Evolutionary conservation across 1,140 invertebrate species (phyloP).

Genomic region (Popillia japonica): DNA sequence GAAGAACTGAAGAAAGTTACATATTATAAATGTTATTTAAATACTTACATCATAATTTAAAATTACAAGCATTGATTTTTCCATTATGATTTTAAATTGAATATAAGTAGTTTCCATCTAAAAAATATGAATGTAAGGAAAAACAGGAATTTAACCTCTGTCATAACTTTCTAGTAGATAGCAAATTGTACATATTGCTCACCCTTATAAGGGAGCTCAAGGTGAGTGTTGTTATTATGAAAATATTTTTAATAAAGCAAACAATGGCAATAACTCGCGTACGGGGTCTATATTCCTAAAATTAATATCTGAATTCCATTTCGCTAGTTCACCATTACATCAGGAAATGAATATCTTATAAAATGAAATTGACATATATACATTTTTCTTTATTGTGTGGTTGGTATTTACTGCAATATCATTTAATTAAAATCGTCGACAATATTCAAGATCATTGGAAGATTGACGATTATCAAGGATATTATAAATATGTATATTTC

Average conservation of each 20-base stretch:
- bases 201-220: slow-evolving; percentile 24
- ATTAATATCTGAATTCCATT: slow-evolving; percentile 42
- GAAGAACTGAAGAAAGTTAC: too few relatives aligned
- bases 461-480: too few relatives aligned
- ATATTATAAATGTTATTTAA: too few relatives aligned
- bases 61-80: too few relatives aligned
- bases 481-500: too few relatives aligned
- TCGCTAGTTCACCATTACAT: slow-evolving; percentile 33
- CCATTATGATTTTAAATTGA: too few relatives aligned
- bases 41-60: too few relatives aligned
- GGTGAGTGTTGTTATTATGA: slow-evolving; percentile 42
- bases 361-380: slow-evolving; percentile 40
- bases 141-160: too few relatives aligned
- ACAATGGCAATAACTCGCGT: slow-evolving; percentile 37
- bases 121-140: too few relatives aligned
- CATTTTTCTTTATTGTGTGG: slow-evolving; percentile 20
- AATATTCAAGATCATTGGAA: not conserved
- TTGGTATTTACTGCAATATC: not conserved
- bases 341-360: slow-evolving; percentile 2
- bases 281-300: slow-evolving; percentile 37
- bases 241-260: slow-evolving; percentile 43
- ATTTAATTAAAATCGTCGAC: slow-evolving; percentile 36
- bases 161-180: not conserved
- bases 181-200: not conserved
- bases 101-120: too few relatives aligned